Base-by-base conservation (phyloP, 2,113 vertebrate genomes). In the Xiphophorus maculatus region DNA sequence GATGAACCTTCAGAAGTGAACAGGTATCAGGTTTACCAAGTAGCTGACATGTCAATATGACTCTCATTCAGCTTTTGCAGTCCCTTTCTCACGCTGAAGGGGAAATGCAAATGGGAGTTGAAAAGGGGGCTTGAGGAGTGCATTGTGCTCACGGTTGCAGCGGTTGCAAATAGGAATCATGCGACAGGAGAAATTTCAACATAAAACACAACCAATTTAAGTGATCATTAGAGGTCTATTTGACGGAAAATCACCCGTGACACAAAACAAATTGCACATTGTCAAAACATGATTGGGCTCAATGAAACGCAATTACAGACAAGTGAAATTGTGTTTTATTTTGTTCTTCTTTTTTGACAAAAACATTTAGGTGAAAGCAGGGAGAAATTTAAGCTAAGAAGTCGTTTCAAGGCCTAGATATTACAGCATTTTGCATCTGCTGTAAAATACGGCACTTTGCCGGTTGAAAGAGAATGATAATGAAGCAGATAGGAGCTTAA, bases 161-260 rank as follows among this genome's bases (percentile, higher is more conserved):
- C 60, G 74, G 79, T 80, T 83, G 84, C 73, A 66, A 82, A 86
- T 71, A 81, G 81, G 82, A 90, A 83, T 86, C 88, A 86, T 82
- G 83, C 84, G 62, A 88, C 60, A 79, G 83, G 82, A 86, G 88
- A 86, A 84, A 94, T 93, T 92, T 91, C 79, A 72, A 93, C 89
- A 92, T 91, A 86, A 93, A 94, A 94, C 22, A 92, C 88, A 90
- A 88, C 81, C 93, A 91, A 93, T 92, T 92, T 90, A 76, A 89
- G 83, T 83, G 77, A 93, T 94, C 91, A 94, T 85, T 90, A 91
- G 89, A 87, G 86, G 86, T 86, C 86, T 81, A 92, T 93, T 93
- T 91, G 87, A 90, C 90, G 88, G 67, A 91, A 90, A 91, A 87
- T 90, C 84, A 93, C 84, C 86, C 88, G 87, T 94, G 90, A 93